A percentile compares a stretch with the other conserved stretches of the same genome.
These are phyloP conservation scores for Whitmania pigra DNA, from an alignment of 1,140 invertebrate genomes.

Conservation along the genomic window DNA sequence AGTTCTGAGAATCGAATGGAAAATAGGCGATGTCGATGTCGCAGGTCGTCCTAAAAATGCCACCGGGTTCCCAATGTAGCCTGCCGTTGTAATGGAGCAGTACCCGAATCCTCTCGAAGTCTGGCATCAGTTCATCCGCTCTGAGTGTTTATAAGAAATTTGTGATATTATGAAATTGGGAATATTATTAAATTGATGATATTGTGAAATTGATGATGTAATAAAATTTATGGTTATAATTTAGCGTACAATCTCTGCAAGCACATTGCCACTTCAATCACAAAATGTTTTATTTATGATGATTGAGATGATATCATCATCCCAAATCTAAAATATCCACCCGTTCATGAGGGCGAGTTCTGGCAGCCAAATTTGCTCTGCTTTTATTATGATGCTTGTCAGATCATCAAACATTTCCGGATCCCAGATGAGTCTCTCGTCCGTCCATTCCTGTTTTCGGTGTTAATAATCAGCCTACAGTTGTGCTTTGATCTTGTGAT, in stretches of 20 bases:
- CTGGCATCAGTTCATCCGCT: constrained; percentile 22
- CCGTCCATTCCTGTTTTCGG: constrained; percentile 20
- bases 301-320: too few relatives aligned
- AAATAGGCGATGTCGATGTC: constrained; percentile 52
- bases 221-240: too few relatives aligned
- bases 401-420: constrained; percentile 23
- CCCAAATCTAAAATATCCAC: constrained; percentile 10
- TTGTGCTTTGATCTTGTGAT: neutral
- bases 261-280: too few relatives aligned
- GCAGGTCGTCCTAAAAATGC: constrained; percentile 88
- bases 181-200: neutral
- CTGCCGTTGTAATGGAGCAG: constrained; percentile 71
- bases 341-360: constrained; percentile 25
- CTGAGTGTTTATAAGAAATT: neutral
- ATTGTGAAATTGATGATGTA: too few relatives aligned
- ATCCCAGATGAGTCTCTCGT: constrained; percentile 21
- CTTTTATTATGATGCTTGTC: constrained; percentile 20
- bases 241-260: too few relatives aligned
- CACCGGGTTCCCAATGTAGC: constrained; percentile 83
- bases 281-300: too few relatives aligned
- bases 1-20: constrained; percentile 58
- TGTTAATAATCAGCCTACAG: neutral
- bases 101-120: constrained; percentile 23
- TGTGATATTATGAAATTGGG: too few relatives aligned
- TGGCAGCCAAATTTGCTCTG: constrained; percentile 23